These are phyloP conservation scores for Campoplex capitator DNA, from an alignment of 2,888 invertebrate genomes.

Conservation along the genomic window DNA sequence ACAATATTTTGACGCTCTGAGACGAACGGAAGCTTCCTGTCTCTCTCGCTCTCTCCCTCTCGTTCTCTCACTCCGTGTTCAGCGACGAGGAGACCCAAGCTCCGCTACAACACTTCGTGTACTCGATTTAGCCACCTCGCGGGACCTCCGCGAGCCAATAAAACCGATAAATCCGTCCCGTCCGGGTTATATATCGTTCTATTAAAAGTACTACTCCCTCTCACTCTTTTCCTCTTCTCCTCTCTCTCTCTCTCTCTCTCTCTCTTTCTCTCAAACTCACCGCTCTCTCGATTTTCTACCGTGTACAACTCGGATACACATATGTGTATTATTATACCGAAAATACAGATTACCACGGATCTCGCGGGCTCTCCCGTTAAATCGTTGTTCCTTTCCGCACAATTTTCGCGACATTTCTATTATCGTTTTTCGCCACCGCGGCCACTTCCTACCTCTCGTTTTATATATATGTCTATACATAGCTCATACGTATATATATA, in stretches of 20 bases:
- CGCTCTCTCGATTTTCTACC: neutral
- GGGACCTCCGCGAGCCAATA: slow-evolving; percentile 68
- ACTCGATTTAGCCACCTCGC: slow-evolving; percentile 68
- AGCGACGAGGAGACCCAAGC: slow-evolving; percentile 4
- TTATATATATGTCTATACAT: neutral
- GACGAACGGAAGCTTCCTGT: neutral
- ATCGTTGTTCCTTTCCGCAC: slow-evolving; percentile 60
- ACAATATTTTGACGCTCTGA: slow-evolving; percentile 33
- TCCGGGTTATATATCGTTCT: slow-evolving; percentile 65
- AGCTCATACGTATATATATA: slow-evolving; percentile 4
- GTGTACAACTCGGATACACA: neutral
- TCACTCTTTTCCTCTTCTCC: slow-evolving; percentile 8
- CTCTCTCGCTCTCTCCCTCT: neutral
- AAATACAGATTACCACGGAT: slow-evolving; percentile 29
- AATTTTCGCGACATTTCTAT: slow-evolving; percentile 48
- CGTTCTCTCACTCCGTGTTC: neutral
- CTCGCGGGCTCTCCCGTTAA: slow-evolving; percentile 14
- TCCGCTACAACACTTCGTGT: slow-evolving; percentile 39
- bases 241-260: slow-evolving; percentile 15
- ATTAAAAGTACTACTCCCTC: slow-evolving; percentile 56
- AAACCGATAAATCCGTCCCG: slow-evolving; percentile 68
- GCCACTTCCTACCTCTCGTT: slow-evolving; percentile 61
- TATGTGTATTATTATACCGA: neutral
- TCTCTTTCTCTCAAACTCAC: slow-evolving; percentile 1
- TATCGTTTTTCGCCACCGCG: slow-evolving; percentile 55